Base-by-base conservation (phyloP, 2,888 invertebrate species). In the Caenorhabditis drosophilae region DNA sequence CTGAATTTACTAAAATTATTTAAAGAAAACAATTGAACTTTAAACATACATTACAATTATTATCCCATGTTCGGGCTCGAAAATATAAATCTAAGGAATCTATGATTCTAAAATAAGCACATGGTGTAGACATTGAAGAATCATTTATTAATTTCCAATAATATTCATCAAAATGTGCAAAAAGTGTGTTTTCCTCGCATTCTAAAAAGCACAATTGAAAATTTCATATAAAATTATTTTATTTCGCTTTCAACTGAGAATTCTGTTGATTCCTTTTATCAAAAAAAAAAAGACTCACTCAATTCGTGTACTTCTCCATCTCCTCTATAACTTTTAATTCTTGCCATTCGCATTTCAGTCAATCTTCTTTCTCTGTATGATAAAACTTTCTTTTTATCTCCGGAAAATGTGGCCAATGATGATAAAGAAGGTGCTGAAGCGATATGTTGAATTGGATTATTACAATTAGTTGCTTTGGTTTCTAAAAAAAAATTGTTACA, bases 21-120 rank as follows among this genome's bases (percentile, higher is more conserved):
- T 11, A 31, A 22, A 47, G 18, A 11, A 9, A 34, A 4, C 20
- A 22, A 31, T 22, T 47, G 4, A 9, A 25, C 12, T 7, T n/a
- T 16, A 40, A 35, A 52, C 55, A 51, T 4, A 64, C 64, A 36
- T 46, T 48, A 46, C 55, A 54, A 53, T 66, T 60, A 27, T 50
- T 59, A 23, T 66, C 66, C 66, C 66, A 66, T 11, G 66, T 66
- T 23, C 58, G 60, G 15, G 41, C 49, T n/a, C 66, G 44, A 46
- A 56, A 66, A 56, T 46, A 66, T 20, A 34, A 41, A 26, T 66
- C 66, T 15, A 66, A 48, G 3, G 66, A 60, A 22, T 59, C 55
- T 12, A 66, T 50, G 20, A 66, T 31, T 2, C 51, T 47, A 27
- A 52, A 64, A 27, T 59, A 64, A 11, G 51, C 36, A 9, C n/a